Evolutionary conservation across 1,140 invertebrate genomes (phyloP).

Genomic region (Eumeta japonica): DNA sequence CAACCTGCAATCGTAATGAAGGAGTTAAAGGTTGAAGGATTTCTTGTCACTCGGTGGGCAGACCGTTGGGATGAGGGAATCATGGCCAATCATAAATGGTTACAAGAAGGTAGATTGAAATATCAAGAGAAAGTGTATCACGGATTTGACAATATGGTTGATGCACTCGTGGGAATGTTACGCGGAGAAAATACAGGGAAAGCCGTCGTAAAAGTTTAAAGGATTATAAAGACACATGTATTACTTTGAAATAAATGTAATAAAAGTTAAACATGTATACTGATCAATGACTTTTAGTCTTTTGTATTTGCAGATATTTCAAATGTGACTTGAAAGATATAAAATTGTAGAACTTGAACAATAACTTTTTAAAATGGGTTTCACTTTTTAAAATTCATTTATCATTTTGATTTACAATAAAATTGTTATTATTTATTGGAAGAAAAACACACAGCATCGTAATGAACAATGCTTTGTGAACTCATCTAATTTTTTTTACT

Average conservation of each 20-base stretch:
- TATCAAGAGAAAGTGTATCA: slow-evolving; percentile 64
- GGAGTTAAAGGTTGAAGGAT: slow-evolving; percentile 67
- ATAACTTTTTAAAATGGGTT: too few relatives aligned
- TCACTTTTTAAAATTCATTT: slow-evolving; percentile 3
- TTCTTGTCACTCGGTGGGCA: slow-evolving; percentile 61
- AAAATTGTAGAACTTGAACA: too few relatives aligned
- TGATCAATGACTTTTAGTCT: too few relatives aligned
- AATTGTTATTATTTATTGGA: too few relatives aligned
- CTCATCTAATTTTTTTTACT: too few relatives aligned
- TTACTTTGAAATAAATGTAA: slow-evolving; percentile 11
- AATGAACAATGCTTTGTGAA: too few relatives aligned
- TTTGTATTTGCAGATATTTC: too few relatives aligned
- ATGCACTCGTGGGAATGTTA: slow-evolving; percentile 63
- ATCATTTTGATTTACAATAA: slow-evolving; percentile 4
- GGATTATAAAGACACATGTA: slow-evolving; percentile 8
- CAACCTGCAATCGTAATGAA: slow-evolving; percentile 46
- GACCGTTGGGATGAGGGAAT: slow-evolving; percentile 63
- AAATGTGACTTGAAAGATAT: too few relatives aligned
- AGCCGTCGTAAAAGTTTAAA: slow-evolving; percentile 61
- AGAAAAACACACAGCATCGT: too few relatives aligned
- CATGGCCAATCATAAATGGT: slow-evolving; percentile 61
- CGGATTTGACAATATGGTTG: slow-evolving; percentile 70
- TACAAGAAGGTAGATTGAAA: slow-evolving; percentile 66
- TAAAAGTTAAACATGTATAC: too few relatives aligned
- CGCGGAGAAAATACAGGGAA: slow-evolving; percentile 65